Conservation (phyloP, 2,888 invertebrate genomes). For the Caenorhabditis sp. region DNA sequence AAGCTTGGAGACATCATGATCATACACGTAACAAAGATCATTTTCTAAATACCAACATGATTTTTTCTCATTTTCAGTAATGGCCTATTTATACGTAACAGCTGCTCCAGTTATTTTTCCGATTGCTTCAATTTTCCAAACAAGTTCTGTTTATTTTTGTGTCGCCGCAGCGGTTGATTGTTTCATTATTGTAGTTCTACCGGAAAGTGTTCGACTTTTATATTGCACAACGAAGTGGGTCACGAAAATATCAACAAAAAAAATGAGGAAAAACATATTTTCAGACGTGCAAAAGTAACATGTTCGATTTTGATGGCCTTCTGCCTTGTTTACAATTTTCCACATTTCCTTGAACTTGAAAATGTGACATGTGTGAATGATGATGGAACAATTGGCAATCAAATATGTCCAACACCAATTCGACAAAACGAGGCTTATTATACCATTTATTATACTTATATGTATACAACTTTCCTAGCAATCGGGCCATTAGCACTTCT, state of each 20-base stretch:
- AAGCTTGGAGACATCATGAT: constrained; percentile 69
- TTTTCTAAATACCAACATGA: not conserved
- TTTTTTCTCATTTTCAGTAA: constrained; percentile 46
- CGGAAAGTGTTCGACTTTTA: constrained; percentile 50
- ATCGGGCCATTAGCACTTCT: constrained; percentile 67
- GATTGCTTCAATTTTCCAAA: constrained; percentile 68
- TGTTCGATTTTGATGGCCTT: constrained; percentile 54
- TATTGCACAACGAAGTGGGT: constrained; percentile 66
- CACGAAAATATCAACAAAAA: not conserved
- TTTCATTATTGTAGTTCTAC: constrained; percentile 60
- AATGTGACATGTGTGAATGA: constrained; percentile 48
- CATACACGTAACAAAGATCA: constrained; percentile 50
- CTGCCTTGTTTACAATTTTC: constrained; percentile 67
- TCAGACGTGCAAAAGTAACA: constrained; percentile 62
- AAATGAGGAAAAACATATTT: constrained; percentile 13
- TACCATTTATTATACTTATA: constrained; percentile 67
- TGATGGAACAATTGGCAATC: constrained; percentile 27
- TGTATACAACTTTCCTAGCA: constrained; percentile 67
- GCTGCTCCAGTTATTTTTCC: constrained; percentile 68
- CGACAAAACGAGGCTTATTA: constrained; percentile 66
- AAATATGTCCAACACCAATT: constrained; percentile 59
- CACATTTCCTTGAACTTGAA: constrained; percentile 66
- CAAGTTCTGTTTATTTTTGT: constrained; percentile 69
- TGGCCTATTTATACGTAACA: constrained; percentile 64
- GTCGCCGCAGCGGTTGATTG: constrained; percentile 69